Evolutionary conservation across 2,888 invertebrate genomes (phyloP).

Genomic region (Chirona hameri): DNA sequence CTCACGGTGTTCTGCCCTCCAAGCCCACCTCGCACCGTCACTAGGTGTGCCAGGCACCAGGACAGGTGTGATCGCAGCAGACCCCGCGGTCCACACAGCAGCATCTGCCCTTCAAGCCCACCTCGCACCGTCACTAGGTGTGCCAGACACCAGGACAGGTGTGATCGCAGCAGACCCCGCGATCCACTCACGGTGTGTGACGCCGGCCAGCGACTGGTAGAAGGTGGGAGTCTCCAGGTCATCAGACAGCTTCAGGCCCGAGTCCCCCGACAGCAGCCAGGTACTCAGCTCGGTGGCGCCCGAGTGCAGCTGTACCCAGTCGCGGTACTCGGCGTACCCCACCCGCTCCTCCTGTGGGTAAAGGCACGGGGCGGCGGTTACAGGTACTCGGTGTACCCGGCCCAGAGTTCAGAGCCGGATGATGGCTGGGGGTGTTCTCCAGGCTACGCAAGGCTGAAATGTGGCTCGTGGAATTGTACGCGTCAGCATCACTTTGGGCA

Average conservation of each 20-base stretch:
- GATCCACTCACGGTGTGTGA: constrained; percentile 71
- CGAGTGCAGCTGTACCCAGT: constrained; percentile 68
- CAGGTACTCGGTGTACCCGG: not conserved
- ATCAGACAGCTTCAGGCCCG: constrained; percentile 65
- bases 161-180: no score
- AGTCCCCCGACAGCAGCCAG: constrained; percentile 72
- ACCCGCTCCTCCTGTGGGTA: constrained; percentile 49
- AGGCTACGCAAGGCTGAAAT: not conserved
- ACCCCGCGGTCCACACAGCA: no score
- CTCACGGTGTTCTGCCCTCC: constrained; percentile 60
- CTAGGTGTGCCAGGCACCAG: no score
- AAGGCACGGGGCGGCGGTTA: constrained; percentile 38
- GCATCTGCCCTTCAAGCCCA: no score
- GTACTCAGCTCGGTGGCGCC: constrained; percentile 72
- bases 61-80: no score
- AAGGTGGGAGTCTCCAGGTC: constrained; percentile 82
- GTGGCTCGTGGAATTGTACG: no score
- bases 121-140: no score
- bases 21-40: no score
- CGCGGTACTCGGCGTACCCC: constrained; percentile 59
- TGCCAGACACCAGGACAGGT: no score
- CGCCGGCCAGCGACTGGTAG: constrained; percentile 89
- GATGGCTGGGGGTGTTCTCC: not conserved
- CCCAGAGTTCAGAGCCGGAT: no score
- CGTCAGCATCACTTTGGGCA: no score